Evolutionary conservation across 2,888 invertebrate species (phyloP).

Genomic region (Eudasyphora cyanicolor): DNA sequence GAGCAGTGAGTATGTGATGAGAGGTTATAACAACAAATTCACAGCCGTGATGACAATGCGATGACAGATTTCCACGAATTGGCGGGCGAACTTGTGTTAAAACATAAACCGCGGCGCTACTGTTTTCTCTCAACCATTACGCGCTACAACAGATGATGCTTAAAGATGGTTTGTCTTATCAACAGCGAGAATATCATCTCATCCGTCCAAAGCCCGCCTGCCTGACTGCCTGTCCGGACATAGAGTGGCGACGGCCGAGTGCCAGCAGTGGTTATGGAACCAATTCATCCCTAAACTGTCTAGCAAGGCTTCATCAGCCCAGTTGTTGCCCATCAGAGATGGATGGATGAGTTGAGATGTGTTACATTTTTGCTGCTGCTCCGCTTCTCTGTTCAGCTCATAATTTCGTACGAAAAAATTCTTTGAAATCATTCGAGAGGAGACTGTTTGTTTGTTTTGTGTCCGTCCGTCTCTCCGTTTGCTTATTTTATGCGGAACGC

Average conservation of each 20-base stretch:
- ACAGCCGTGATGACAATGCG: conserved; percentile 73
- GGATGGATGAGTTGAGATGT: conserved; percentile 16
- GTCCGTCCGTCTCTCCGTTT: not conserved
- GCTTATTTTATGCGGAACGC: not conserved
- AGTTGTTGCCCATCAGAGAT: not conserved
- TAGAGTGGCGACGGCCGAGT: not conserved
- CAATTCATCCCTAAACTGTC: conserved; percentile 62
- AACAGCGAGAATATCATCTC: not conserved
- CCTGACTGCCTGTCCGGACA: not conserved
- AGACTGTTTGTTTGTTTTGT: not conserved
- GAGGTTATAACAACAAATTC: conserved; percentile 61
- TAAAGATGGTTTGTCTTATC: conserved; percentile 52
- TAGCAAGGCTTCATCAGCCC: conserved; percentile 55
- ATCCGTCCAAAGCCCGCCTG: not conserved
- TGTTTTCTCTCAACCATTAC: conserved; percentile 74
- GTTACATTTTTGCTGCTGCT: conserved; percentile 21
- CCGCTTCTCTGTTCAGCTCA: not conserved
- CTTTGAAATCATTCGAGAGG: conserved; percentile 18
- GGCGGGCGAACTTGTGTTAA: conserved; percentile 68
- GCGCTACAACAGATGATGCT: conserved; percentile 58
- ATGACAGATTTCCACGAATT: conserved; percentile 78
- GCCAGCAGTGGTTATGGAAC: conserved; percentile 35
- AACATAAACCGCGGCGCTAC: conserved; percentile 72
- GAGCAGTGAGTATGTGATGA: conserved; percentile 47
- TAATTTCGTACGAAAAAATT: conserved; percentile 25